A percentile compares a stretch with the other conserved stretches of the same genome.
phyloP scores from a whole-genome alignment of 2,797 vertebrate species.

The Peromyscus melanophrys region DNA sequence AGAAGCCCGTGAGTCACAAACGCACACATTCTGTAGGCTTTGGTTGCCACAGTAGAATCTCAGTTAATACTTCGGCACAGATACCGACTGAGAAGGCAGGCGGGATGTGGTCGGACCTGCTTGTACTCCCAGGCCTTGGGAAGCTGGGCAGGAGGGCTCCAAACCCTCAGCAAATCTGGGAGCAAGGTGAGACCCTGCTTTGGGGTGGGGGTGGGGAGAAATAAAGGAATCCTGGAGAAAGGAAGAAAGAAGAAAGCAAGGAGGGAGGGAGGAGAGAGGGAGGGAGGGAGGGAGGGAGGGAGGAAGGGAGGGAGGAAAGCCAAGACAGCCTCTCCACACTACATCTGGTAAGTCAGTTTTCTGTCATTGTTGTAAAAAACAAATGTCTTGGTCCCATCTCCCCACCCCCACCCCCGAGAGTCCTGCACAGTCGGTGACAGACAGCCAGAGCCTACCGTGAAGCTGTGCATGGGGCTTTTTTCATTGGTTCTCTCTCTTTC shows the following conservation, averaged over 20 bases:
- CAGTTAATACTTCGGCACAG: neutral
- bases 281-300: too few species aligned
- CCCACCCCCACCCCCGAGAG: neutral
- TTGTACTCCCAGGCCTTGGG: neutral
- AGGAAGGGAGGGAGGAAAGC: neutral
- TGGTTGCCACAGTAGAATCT: neutral
- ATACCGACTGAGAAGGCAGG: neutral
- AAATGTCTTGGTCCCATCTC: neutral
- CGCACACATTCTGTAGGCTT: neutral
- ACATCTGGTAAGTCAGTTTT: neutral
- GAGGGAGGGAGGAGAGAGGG: neutral
- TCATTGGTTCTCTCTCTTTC: neutral
- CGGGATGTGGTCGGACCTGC: neutral
- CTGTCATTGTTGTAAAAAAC: neutral
- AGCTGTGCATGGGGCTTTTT: rapidly evolving
- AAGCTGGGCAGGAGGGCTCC: neutral
- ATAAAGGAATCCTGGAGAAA: neutral
- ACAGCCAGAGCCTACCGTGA: neutral
- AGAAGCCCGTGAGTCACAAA: neutral
- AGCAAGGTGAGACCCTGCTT: neutral
- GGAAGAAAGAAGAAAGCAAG: too few species aligned
- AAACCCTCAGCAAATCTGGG: neutral
- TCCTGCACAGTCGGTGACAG: neutral
- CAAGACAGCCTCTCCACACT: neutral
- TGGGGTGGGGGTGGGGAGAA: neutral